Evolutionary conservation across 2,113 vertebrate species (phyloP).

Genomic region (Aix galericulata): DNA sequence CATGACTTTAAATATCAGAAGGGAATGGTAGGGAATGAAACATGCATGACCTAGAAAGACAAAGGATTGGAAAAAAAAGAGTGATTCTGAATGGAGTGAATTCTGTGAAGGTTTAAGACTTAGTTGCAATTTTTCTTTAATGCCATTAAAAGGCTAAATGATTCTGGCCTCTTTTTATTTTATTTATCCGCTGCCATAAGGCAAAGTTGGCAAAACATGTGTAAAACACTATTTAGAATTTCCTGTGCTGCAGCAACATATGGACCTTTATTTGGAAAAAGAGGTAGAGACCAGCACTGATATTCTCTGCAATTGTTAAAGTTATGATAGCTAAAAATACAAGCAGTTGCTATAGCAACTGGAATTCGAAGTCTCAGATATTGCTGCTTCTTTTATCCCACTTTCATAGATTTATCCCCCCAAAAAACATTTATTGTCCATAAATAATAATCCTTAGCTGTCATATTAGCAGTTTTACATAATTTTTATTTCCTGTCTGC

Average conservation of each 20-base stretch:
- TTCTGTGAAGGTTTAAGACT: background rate
- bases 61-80: background rate
- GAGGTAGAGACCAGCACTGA: background rate
- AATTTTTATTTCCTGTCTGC: background rate
- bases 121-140: background rate
- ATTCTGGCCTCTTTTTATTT: background rate
- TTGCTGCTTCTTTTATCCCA: background rate
- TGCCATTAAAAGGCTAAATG: background rate
- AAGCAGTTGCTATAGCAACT: constrained; percentile 63
- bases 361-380: background rate
- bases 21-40: background rate
- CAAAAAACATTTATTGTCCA: background rate
- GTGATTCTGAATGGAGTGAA: background rate
- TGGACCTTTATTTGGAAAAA: background rate
- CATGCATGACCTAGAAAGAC: background rate
- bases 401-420: constrained; percentile 31
- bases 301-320: background rate
- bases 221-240: background rate
- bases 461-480: background rate
- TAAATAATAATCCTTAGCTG: background rate
- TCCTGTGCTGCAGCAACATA: background rate
- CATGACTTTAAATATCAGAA: background rate
- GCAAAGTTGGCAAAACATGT: background rate
- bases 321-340: constrained; percentile 60
- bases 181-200: accelerated